A percentile compares a stretch with the other conserved stretches of the same genome.
phyloP scores from a whole-genome alignment of 2,797 vertebrate species.

The Alfaro cultratus region DNA sequence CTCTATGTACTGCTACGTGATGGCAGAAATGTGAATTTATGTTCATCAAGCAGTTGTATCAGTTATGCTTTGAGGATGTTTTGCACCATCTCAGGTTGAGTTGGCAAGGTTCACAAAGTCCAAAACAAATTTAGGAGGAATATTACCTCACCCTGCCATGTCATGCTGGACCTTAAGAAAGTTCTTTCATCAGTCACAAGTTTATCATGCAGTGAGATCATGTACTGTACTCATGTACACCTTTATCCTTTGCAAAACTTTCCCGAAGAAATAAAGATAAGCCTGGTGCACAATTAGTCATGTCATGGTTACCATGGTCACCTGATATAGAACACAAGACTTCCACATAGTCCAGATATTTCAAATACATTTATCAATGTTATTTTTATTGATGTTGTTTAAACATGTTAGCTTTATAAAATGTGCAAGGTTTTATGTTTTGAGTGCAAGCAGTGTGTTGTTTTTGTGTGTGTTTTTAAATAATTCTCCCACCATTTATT shows the following conservation, averaged over 20 bases:
- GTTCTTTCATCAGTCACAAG: neutral
- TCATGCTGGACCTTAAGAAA: neutral
- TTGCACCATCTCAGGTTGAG: neutral
- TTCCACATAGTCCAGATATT: neutral
- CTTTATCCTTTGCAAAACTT: constrained; percentile 3
- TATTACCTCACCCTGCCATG: neutral
- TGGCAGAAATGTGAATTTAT: neutral
- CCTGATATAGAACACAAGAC: neutral
- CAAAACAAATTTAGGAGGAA: neutral
- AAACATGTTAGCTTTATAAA: neutral
- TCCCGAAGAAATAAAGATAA: constrained; percentile 1
- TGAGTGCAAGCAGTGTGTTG: neutral
- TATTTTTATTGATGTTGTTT: neutral
- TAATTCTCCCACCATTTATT: neutral
- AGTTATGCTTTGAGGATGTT: neutral
- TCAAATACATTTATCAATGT: neutral
- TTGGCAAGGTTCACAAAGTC: constrained; percentile 7
- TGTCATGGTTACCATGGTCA: neutral
- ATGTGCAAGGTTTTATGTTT: neutral
- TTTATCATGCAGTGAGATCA: constrained; percentile 4
- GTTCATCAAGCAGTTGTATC: neutral
- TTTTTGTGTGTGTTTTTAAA: neutral
- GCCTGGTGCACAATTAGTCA: neutral
- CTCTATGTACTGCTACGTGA: neutral
- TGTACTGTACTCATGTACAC: neutral